A percentile compares a stretch with the other conserved stretches of the same genome.
These are phyloP conservation scores for Beris morrisii DNA, from an alignment of 2,888 invertebrate genomes.

Conservation along the genomic window DNA sequence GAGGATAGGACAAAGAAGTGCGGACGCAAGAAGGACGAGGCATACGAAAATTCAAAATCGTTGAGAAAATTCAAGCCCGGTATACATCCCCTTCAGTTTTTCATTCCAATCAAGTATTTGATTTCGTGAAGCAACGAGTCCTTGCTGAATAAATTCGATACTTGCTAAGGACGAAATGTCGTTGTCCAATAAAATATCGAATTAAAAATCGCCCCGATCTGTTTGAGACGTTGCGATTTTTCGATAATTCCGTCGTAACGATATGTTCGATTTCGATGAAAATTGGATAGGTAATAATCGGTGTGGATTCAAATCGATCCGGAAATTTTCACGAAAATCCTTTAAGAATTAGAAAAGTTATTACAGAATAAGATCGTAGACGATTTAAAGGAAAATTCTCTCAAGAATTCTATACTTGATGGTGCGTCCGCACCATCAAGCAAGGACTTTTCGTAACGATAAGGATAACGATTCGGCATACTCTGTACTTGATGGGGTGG, in stretches of 20 bases:
- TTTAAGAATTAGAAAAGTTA: slow-evolving; percentile 11
- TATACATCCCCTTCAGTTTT: slow-evolving; percentile 40
- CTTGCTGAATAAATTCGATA: slow-evolving; percentile 31
- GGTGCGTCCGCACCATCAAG: slow-evolving; percentile 36
- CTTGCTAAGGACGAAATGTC: slow-evolving; percentile 40
- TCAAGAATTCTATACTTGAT: slow-evolving; percentile 35
- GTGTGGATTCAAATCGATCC: neutral
- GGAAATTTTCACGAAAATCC: slow-evolving; percentile 23
- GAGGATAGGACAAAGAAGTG: slow-evolving; percentile 29
- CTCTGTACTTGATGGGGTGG: slow-evolving; percentile 36
- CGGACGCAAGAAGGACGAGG: slow-evolving; percentile 31
- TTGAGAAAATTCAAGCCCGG: slow-evolving; percentile 40
- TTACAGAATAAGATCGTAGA: slow-evolving; percentile 21
- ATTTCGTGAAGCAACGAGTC: slow-evolving; percentile 29
- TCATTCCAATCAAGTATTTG: slow-evolving; percentile 32
- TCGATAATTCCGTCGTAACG: neutral
- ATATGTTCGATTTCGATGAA: slow-evolving; percentile 12
- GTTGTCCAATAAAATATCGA: slow-evolving; percentile 40
- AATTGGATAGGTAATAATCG: neutral
- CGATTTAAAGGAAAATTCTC: slow-evolving; percentile 33
- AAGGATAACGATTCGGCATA: slow-evolving; percentile 7
- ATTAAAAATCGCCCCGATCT: slow-evolving; percentile 33
- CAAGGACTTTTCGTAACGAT: slow-evolving; percentile 3
- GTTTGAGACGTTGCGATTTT: slow-evolving; percentile 32
- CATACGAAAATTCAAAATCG: slow-evolving; percentile 39